Conservation (phyloP, 2,888 invertebrate species). For the Rhingia rostrata region DNA sequence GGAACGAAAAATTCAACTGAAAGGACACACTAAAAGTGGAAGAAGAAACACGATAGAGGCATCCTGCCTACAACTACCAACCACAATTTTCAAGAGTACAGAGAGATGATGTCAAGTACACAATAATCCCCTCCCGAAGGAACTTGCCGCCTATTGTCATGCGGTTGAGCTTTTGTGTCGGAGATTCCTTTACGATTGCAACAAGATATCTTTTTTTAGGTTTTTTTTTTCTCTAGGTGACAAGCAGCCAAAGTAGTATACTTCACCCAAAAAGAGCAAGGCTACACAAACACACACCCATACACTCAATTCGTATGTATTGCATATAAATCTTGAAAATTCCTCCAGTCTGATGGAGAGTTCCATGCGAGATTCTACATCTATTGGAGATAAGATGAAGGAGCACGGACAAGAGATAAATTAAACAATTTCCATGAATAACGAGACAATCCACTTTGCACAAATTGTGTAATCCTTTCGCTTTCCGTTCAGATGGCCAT, state of each 20-base stretch:
- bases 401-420: slow-evolving; percentile 58
- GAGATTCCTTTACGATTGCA: slow-evolving; percentile 39
- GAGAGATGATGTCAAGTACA: slow-evolving; percentile 70
- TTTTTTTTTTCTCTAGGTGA: slow-evolving; percentile 19
- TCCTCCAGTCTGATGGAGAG: slow-evolving; percentile 23
- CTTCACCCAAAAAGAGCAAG: slow-evolving; percentile 48
- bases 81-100: slow-evolving; percentile 56
- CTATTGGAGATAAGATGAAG: neutral
- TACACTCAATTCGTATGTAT: neutral
- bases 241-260: slow-evolving; percentile 10
- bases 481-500: slow-evolving; percentile 34
- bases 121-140: slow-evolving; percentile 60
- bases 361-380: slow-evolving; percentile 14
- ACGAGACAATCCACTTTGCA: slow-evolving; percentile 76
- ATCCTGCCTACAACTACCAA: slow-evolving; percentile 11
- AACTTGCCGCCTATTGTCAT: slow-evolving; percentile 70
- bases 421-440: slow-evolving; percentile 76
- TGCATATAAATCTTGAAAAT: slow-evolving; percentile 50
- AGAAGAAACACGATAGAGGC: slow-evolving; percentile 32
- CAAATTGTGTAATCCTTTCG: slow-evolving; percentile 76
- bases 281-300: neutral
- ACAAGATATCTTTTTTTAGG: slow-evolving; percentile 2
- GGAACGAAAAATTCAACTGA: slow-evolving; percentile 22
- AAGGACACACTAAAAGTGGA: slow-evolving; percentile 6
- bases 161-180: slow-evolving; percentile 70